phyloP scores from a whole-genome alignment of 2,797 vertebrate genomes.

The Pseudochirops cupreus region DNA sequence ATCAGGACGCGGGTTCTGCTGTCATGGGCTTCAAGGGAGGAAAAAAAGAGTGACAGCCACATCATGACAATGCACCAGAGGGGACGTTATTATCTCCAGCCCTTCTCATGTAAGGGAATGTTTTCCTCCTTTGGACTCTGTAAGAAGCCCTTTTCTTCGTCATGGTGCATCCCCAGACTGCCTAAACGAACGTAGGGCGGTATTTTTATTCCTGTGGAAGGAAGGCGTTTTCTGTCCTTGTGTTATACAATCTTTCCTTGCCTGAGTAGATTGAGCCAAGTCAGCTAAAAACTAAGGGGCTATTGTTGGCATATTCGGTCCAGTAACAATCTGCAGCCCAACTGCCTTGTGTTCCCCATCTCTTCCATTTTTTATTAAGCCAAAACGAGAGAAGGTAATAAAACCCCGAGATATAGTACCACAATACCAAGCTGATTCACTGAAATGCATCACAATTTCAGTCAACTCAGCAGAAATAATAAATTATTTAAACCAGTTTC shows the following conservation, averaged over 20 bases:
- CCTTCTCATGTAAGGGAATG: background rate
- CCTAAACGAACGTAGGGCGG: too few species aligned
- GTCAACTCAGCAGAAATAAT: constrained; percentile 1
- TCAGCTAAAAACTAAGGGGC: constrained; percentile 1
- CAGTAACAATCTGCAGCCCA: background rate
- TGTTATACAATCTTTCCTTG: background rate
- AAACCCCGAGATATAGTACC: background rate
- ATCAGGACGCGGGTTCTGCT: background rate
- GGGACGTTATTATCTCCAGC: background rate
- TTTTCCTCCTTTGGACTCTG: background rate
- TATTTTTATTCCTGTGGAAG: background rate
- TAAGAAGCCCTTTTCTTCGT: background rate
- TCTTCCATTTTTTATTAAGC: background rate
- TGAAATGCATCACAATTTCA: background rate
- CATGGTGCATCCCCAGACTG: background rate
- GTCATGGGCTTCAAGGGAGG: background rate
- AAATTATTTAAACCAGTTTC: constrained; percentile 13
- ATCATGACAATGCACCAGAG: background rate
- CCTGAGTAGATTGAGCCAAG: constrained; percentile 9
- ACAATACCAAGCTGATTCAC: background rate
- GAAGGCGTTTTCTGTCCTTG: background rate
- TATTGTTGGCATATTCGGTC: background rate
- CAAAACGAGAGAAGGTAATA: background rate
- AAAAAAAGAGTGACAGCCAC: background rate
- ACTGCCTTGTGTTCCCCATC: background rate